Evolutionary conservation across 2,797 vertebrate genomes (phyloP), one percentile per base, ranked within the genome.

Genomic region (Anomalospiza imberbis): DNA sequence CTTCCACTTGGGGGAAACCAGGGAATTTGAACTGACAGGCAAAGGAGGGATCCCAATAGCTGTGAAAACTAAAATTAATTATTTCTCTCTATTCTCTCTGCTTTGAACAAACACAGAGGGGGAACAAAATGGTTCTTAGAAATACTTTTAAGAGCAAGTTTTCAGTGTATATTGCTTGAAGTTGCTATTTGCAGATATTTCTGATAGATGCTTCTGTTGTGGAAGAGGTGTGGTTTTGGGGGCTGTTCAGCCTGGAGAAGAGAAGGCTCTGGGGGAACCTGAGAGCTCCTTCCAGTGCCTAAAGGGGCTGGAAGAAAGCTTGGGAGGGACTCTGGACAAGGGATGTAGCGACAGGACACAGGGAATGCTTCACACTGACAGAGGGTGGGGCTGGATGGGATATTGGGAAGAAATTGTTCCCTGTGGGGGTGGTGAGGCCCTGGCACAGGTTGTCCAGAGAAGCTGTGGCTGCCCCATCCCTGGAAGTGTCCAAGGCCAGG

Each of bases 401-500:
- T 58, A 12, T 14, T 34, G 24, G 40, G 26, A 32, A 26, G n/a
- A 34, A 71, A 58, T 77, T 15, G 17, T 47, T 53, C 25, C 17
- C 26, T 42, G 4, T 14, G 29, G 0, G 20, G 12, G 3, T 34
- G 25, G 1, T 1, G 17, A 34, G 17, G 6, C 5, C 3, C n/a
- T 77, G 51, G 38, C 29, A 65, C 15, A 47, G n/a, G 20, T 0
- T 71, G 2, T 4, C 25, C 45, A 20, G 40, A 5, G 21, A 10
- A 60, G 16, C 9, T 72, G n/a, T 60, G 58, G 13, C 0, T 65
- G 15, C 13, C 2, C 21, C 38, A 25, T 40, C 31, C 31, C n/a
- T 71, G 45, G 45, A 28, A 45, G 18, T 32, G 66, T 32, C 1
- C 40, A 47, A 5, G 24, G 38, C n/a, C 72, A 28, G n/a, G 45